Evolutionary conservation across 2,888 invertebrate species (phyloP), one percentile per base, ranked within the genome.

Genomic region (Xylocampa areola): DNA sequence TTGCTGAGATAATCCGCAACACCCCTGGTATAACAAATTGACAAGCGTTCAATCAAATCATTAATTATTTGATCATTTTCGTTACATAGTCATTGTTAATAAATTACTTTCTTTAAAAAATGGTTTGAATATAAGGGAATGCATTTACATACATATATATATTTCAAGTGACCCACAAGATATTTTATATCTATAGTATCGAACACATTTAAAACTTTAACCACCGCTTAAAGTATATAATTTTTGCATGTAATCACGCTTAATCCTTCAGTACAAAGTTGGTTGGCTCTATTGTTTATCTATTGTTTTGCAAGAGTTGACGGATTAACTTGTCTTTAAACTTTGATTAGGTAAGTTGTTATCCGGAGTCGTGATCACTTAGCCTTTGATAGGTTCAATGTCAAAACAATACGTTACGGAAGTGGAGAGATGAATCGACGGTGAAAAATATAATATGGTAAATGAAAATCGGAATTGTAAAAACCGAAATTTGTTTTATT

Each of bases 291-390:
- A 73, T 75, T 75, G 75, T 74, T 69, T 69, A 69, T 67, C 69
- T 69, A 65, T 72, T 73, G 57, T 69, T 64, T 65, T 50, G 17
- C 59, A 37, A 54, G 73, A 65, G 58, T 67, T 59, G 44, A 53
- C 59, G 67, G 70, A 66, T 75, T 61, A 75, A 74, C 58, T 74
- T 64, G 65, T 57, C 51, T 68, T 64, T 72, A 58, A 75, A 75
- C 59, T 75, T 75, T 75, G 75, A 73, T 75, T 73, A 63, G 62
- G 51, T 61, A 75, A 75, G 74, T 75, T 75, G 39, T 54, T 75
- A 65, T 69, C 67, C 67, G 44, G 37, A 53, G 47, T 63, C 21
- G 48, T 64, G 54, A 75, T 75, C 67, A 68, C 63, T 70, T 75
- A 57, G 49, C 75, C 71, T 69, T 69, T 75, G 74, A 75, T 70